phyloP scores from a whole-genome alignment of 2,797 vertebrate species.

The Takifugu rubripes region DNA sequence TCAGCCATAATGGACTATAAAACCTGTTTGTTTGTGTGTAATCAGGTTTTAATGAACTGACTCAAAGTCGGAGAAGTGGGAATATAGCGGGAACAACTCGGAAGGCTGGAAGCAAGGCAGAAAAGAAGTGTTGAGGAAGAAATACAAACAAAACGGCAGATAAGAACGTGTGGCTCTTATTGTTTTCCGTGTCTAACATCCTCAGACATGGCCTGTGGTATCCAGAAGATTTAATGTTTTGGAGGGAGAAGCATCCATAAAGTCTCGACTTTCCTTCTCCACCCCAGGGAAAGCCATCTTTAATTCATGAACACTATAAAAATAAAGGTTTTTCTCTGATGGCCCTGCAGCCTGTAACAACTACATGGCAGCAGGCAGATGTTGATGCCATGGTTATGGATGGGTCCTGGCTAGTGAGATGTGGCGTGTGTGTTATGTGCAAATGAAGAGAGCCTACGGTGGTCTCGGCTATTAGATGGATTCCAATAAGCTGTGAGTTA shows the following conservation, averaged over 20 bases:
- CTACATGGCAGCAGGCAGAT: constrained; percentile 57
- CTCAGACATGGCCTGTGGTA: constrained; percentile 66
- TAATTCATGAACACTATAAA: constrained; percentile 77
- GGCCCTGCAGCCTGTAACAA: constrained; percentile 66
- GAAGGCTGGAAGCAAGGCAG: constrained; percentile 17
- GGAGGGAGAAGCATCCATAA: constrained; percentile 57
- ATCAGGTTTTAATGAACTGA: constrained; percentile 62
- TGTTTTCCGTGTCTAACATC: constrained; percentile 71
- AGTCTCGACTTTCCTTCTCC: constrained; percentile 50
- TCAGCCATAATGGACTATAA: constrained; percentile 42
- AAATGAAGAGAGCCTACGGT: constrained; percentile 30
- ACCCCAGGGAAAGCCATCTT: constrained; percentile 72
- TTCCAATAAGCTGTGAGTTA: constrained; percentile 19
- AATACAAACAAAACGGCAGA: constrained; percentile 43
- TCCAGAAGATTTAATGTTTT: constrained; percentile 66
- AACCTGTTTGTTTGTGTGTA: constrained; percentile 65
- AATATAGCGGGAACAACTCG: constrained; percentile 6
- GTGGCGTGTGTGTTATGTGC: constrained; percentile 34
- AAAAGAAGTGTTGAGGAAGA: constrained; percentile 23
- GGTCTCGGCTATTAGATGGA: constrained; percentile 31
- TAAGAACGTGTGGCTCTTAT: constrained; percentile 64
- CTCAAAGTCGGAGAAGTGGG: constrained; percentile 26
- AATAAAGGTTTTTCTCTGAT: constrained; percentile 70
- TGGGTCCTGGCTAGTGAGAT: constrained; percentile 34
- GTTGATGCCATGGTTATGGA: constrained; percentile 47